Evolutionary conservation across 2,888 invertebrate species (phyloP), one percentile per base, ranked within the genome.

Genomic region (Mystacides longicornis): DNA sequence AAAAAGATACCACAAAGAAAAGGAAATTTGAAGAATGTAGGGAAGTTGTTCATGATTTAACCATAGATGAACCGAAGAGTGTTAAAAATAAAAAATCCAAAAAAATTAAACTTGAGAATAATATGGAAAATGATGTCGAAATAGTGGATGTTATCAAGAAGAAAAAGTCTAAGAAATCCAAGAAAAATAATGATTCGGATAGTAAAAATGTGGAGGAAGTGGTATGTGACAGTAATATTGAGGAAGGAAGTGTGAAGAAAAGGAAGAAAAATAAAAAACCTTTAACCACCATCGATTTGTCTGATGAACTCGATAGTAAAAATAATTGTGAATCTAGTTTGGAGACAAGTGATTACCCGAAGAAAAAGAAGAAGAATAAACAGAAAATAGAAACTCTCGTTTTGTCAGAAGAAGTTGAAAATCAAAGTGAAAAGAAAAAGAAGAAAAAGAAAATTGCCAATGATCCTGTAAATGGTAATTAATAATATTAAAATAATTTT

Each of bases 1-100:
- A 60, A n/a, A 31, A 45, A 51, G 49, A 58, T 50, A 63, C 58
- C 57, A 64, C 59, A 53, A 60, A 58, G 50, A 62, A 60, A 56
- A 56, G 23, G 18, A 23, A 23, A 45, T 21, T 18, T 7, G 49
- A 48, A 16, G 19, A 18, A 19, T 46, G 5, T 46, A 7, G 16
- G 2, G 21, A 31, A 43, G 20, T 5, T 4, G n/a, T n/a, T n/a
- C n/a, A n/a, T n/a, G n/a, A n/a, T n/a, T n/a, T n/a, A n/a, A n/a
- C n/a, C n/a, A n/a, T n/a, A n/a, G n/a, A n/a, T n/a, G n/a, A n/a
- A n/a, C n/a, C n/a, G n/a, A n/a, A n/a, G n/a, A n/a, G n/a, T n/a
- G n/a, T n/a, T n/a, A n/a, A n/a, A n/a, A n/a, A n/a, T n/a, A n/a
- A n/a, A n/a, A n/a, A n/a, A n/a, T n/a, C n/a, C n/a, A n/a, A n/a